Base-by-base conservation (phyloP, 2,797 vertebrate species). In the Acrossocheilus wenchowensis region DNA sequence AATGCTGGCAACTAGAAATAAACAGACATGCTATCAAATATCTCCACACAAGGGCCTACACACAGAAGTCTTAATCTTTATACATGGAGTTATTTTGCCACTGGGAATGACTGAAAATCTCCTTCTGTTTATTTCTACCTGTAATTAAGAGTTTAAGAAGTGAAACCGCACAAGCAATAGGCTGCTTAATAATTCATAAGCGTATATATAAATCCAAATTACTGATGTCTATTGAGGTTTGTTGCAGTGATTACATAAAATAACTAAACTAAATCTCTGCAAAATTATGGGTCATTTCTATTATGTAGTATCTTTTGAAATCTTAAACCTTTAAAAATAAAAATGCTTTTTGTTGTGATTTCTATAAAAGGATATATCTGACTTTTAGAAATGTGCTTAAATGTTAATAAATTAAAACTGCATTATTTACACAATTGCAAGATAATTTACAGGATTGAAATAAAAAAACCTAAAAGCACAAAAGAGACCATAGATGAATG, bases 51-150 rank as follows among this genome's bases (percentile, higher is more conserved):
- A 90, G 88, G 26, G 69, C 71, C 83, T 91, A 85, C 78, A 86
- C 86, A 87, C 64, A 91, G 89, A 91, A 81, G 39, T 71, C 81
- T 66, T 69, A 89, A 89, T 92, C 90, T 87, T 89, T 90, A 88
- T 86, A 77, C 87, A 87, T 86, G 88, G 89, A 89, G 85, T 88
- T 90, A 84, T 90, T 89, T 86, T 78, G 54, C 84, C 30, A 74
- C 26, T 85, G 69, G 73, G 68, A 86, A 89, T 87, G 85, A 89
- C 88, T 83, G 86, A 80, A 88, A 83, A 86, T 64, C 36, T 66
- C 80, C 39, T 62, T 57, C 77, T 14, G 81, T 87, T 68, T 89
- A 84, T 72, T 81, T 81, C 30, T 66, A 82, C 14, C 43, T 64
- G 41, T 87, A 86, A 83, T 85, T 64, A 86, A 74, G 68, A 50